Percentiles rank a stretch among this genome's conserved stretches.
These are phyloP conservation scores for Hymenochirus boettgeri DNA, from an alignment of 2,113 vertebrate genomes.

Conservation along the genomic window DNA sequence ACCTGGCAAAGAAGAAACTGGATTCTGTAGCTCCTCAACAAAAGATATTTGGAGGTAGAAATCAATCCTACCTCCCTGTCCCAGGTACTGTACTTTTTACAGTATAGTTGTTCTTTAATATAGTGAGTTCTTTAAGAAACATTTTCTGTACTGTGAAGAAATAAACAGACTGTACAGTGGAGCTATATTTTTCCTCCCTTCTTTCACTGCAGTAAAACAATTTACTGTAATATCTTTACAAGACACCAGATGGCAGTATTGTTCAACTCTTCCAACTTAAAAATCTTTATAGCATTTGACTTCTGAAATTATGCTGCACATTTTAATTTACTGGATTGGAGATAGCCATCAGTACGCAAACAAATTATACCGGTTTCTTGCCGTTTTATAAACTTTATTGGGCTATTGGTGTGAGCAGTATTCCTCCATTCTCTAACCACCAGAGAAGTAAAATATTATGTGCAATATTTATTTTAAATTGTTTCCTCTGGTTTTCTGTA, in stretches of 20 bases:
- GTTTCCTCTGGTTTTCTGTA: neutral
- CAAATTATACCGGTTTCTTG: conserved; percentile 27
- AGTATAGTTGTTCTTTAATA: no score
- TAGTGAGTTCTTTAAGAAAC: no score
- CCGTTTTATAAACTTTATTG: conserved; percentile 28
- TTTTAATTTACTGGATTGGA: conserved; percentile 30
- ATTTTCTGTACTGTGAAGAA: no score
- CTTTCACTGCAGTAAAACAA: no score
- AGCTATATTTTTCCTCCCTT: no score
- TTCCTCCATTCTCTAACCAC: conserved; percentile 5
- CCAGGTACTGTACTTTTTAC: no score
- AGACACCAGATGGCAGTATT: conserved; percentile 62
- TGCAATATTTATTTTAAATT: conserved; percentile 23
- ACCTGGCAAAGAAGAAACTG: no score
- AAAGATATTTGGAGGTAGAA: no score
- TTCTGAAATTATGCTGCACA: conserved; percentile 17
- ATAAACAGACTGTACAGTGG: no score
- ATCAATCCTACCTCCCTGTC: no score
- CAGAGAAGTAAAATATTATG: conserved; percentile 8
- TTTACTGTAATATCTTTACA: no score
- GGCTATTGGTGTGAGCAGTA: conserved; percentile 9
- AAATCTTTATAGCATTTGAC: conserved; percentile 1
- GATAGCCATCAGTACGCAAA: conserved; percentile 9
- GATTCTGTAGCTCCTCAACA: no score
- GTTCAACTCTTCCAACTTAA: conserved; percentile 56